phyloP scores from a whole-genome alignment of 2,113 vertebrate genomes.

The Heliornis fulica region DNA sequence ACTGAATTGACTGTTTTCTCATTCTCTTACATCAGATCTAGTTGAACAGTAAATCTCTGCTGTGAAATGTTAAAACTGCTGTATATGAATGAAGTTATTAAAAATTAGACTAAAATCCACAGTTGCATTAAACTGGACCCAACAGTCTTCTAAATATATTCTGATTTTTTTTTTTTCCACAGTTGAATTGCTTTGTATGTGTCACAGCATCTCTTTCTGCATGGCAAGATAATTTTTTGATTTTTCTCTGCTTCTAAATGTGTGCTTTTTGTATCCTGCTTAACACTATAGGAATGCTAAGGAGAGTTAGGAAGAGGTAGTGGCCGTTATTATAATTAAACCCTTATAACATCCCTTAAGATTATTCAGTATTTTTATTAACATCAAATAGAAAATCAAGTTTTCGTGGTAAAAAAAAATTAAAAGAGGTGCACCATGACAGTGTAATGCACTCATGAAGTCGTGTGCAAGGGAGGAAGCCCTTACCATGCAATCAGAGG shows the following conservation, averaged over 20 bases:
- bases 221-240: neutral
- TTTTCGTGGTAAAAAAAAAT: neutral
- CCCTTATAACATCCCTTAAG: neutral
- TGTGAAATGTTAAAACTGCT: constrained; percentile 72
- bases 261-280: neutral
- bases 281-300: neutral
- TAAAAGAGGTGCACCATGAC: neutral
- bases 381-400: neutral
- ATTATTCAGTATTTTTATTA: neutral
- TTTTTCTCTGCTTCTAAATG: neutral
- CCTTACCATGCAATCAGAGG: neutral
- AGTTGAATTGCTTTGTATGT: neutral
- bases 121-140: neutral
- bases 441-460: neutral
- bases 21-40: constrained; percentile 16
- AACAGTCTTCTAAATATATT: constrained; percentile 19
- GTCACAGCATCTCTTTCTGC: neutral
- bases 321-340: neutral
- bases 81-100: constrained; percentile 74
- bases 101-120: constrained; percentile 70
- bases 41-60: constrained; percentile 71
- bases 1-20: neutral
- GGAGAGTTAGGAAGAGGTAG: neutral
- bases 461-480: neutral
- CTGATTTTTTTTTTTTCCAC: neutral